Conservation (phyloP, 2,888 invertebrate genomes). For the Dromius quadrimaculatus region DNA sequence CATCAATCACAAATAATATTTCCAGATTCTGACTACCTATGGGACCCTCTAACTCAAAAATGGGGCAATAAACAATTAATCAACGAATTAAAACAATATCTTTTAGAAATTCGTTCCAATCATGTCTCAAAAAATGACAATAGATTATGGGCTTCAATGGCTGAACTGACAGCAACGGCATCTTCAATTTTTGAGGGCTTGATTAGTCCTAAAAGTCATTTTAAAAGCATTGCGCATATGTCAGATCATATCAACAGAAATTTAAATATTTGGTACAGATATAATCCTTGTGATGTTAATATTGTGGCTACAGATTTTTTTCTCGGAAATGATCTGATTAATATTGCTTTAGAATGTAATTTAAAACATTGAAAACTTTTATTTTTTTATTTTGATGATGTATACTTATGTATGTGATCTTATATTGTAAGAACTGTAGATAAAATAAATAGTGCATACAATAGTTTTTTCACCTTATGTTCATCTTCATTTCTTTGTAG, state of each 20-base stretch:
- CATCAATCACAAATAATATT: no score
- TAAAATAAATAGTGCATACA: no score
- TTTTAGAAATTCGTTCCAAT: constrained; percentile 66
- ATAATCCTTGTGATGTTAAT: constrained; percentile 76
- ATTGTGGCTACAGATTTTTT: constrained; percentile 82
- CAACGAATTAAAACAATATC: constrained; percentile 68
- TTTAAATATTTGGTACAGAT: constrained; percentile 76
- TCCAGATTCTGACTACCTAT: constrained; percentile 64
- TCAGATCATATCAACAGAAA: constrained; percentile 78
- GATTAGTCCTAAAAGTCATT: constrained; percentile 58
- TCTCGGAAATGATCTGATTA: constrained; percentile 78
- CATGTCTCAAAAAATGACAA: constrained; percentile 65
- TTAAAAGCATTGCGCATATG: constrained; percentile 74
- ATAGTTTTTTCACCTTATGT: no score
- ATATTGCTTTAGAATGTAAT: constrained; percentile 73
- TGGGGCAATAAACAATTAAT: constrained; percentile 77
- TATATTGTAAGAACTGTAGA: no score
- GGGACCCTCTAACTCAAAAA: constrained; percentile 72
- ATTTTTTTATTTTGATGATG: no score
- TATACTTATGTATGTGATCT: no score
- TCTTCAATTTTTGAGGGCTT: constrained; percentile 70
- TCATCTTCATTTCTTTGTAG: no score
- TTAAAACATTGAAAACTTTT: constrained; percentile 32
- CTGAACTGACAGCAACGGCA: constrained; percentile 78
- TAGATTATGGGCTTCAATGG: constrained; percentile 77